phyloP scores from a whole-genome alignment of 2,888 invertebrate species.

The Hartigia nigra region DNA sequence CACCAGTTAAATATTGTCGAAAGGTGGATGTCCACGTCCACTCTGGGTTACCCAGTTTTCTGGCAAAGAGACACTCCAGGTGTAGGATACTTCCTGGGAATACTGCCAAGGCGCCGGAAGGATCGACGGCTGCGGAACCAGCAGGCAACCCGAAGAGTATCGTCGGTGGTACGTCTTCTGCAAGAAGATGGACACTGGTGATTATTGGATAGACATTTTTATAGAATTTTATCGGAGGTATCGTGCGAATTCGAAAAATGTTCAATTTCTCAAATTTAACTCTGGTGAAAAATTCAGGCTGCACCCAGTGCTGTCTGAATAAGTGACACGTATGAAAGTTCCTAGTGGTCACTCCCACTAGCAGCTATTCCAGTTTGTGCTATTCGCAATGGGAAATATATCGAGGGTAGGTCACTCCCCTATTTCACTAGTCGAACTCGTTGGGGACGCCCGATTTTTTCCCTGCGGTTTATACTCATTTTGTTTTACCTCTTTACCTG shows the following conservation, averaged over 20 bases:
- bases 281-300: not conserved
- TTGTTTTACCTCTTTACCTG: not conserved
- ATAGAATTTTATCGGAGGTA: not conserved
- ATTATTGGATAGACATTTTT: not conserved
- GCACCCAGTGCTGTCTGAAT: not conserved
- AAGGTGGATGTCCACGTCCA: constrained; percentile 90
- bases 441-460: not conserved
- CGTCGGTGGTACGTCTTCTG: constrained; percentile 86
- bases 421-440: not conserved
- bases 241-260: not conserved
- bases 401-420: not conserved
- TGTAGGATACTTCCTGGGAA: constrained; percentile 84
- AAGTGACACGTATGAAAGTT: not conserved
- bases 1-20: constrained; percentile 83
- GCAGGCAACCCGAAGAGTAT: constrained; percentile 80
- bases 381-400: not conserved
- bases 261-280: constrained; percentile 4
- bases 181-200: constrained; percentile 33
- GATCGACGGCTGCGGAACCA: constrained; percentile 84
- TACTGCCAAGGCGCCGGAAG: constrained; percentile 82
- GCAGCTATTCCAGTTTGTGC: not conserved
- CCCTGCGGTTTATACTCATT: not conserved
- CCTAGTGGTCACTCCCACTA: not conserved
- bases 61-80: constrained; percentile 83
- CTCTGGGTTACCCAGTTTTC: constrained; percentile 82